phyloP scores from a whole-genome alignment of 2,113 vertebrate species.

The Phrynosoma platyrhinos region DNA sequence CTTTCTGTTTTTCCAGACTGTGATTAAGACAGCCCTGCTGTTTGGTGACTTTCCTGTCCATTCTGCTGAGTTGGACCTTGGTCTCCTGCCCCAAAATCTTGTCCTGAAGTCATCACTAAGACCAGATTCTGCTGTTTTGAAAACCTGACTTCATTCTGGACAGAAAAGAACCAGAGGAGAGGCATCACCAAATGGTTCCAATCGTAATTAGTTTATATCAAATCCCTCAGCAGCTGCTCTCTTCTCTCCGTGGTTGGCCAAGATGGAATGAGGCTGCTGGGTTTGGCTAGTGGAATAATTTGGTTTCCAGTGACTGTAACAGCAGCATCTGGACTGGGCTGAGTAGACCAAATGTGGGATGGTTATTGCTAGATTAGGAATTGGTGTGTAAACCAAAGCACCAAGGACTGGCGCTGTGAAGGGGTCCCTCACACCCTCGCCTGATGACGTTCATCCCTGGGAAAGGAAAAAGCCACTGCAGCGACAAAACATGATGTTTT shows the following conservation, averaged over 20 bases:
- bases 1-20: background rate
- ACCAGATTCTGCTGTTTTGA: no score
- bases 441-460: background rate
- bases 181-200: background rate
- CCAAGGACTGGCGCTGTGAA: background rate
- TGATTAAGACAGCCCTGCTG: background rate
- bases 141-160: background rate
- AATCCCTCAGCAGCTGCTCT: background rate
- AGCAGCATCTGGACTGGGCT: background rate
- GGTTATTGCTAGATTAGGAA: conserved; percentile 3
- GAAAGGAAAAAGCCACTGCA: background rate
- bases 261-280: background rate
- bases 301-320: background rate
- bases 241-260: no score
- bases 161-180: background rate
- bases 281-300: background rate
- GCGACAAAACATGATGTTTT: background rate
- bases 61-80: background rate
- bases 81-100: no score
- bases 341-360: background rate
- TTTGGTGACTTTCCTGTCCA: background rate
- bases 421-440: background rate
- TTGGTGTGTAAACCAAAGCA: background rate
- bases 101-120: background rate
- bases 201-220: background rate